Base-by-base conservation (phyloP, 2,797 vertebrate species). In the Macrochelys suwanniensis region DNA sequence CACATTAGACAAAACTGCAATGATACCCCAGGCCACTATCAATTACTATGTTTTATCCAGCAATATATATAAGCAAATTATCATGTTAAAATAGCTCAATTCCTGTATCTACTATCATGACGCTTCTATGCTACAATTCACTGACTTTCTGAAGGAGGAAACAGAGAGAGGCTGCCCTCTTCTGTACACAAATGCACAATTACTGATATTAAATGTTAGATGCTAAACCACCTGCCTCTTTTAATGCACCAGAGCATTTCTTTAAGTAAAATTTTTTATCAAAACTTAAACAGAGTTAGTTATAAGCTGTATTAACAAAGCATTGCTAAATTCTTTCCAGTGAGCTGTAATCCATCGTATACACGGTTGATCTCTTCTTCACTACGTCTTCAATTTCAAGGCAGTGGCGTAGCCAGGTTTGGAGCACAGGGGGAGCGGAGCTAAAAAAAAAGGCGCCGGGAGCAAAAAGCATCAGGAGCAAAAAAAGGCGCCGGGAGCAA, bases 131-230 rank as follows among this genome's bases (percentile, higher is more conserved):
- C n/a, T 42, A 25, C 65, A 37, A 11, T 71, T 71, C 17, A 23
- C 10, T 2, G 26, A 1, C 28, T 47, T 91, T 88, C 92, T 76
- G 87, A 92, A 68, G 80, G 25, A 77, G 93, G 86, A 89, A 80
- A 76, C 15, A 25, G n/a, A 77, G 88, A 95, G 95, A 95, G 79
- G 68, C 87, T 96, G 97, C 97, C 97, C 94, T 74, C 96, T 96
- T 93, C 95, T 88, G 96, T 94, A 94, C 87, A 93, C 56, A 77
- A 84, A 71, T 0, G 37, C 61, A 9, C 76, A 42, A n/a, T 42
- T 84, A 54, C 47, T 11, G 51, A 21, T n/a, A 68, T 0, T 45
- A 0, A 51, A 45, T 83, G 21, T 31, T 94, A 84, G 74, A 85
- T 2, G 19, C n/a, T 68, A 42, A 71, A 37, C 37, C n/a, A 23